A percentile compares a stretch with the other conserved stretches of the same genome.
phyloP scores from a whole-genome alignment of 2,797 vertebrate species.

The Bryconaethiops microstoma region DNA sequence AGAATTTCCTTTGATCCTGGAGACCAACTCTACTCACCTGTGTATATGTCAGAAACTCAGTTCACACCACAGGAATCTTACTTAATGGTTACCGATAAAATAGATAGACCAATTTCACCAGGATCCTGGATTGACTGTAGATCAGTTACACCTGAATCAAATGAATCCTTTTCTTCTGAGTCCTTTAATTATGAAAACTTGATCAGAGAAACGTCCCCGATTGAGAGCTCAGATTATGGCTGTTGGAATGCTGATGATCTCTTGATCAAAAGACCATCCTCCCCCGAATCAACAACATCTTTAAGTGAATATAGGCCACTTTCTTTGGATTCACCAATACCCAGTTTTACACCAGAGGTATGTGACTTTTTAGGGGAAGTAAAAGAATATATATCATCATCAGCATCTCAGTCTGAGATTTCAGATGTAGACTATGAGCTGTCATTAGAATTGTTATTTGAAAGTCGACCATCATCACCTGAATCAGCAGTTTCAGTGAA shows the following conservation, averaged over 20 bases:
- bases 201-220: slow-evolving; percentile 64
- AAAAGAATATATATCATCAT: slow-evolving; percentile 31
- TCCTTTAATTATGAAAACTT: slow-evolving; percentile 62
- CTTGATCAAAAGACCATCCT: slow-evolving; percentile 44
- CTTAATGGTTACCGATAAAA: slow-evolving; percentile 68
- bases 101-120: slow-evolving; percentile 66
- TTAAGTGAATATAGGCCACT: slow-evolving; percentile 56
- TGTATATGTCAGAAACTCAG: slow-evolving; percentile 50
- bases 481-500: slow-evolving; percentile 54
- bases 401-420: slow-evolving; percentile 35
- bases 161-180: slow-evolving; percentile 60
- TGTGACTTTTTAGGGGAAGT: slow-evolving; percentile 44
- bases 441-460: slow-evolving; percentile 38
- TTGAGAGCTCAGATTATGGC: slow-evolving; percentile 41
- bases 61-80: slow-evolving; percentile 66
- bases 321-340: slow-evolving; percentile 61
- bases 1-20: not conserved
- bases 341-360: slow-evolving; percentile 48
- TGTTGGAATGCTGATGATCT: slow-evolving; percentile 38
- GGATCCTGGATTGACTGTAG: slow-evolving; percentile 54
- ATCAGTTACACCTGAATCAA: slow-evolving; percentile 56
- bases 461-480: slow-evolving; percentile 48
- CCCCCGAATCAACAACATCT: slow-evolving; percentile 51
- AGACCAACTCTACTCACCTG: slow-evolving; percentile 3
- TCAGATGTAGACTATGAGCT: slow-evolving; percentile 49